Evolutionary conservation across 2,797 vertebrate genomes (phyloP).

Genomic region (Parambassis ranga): DNA sequence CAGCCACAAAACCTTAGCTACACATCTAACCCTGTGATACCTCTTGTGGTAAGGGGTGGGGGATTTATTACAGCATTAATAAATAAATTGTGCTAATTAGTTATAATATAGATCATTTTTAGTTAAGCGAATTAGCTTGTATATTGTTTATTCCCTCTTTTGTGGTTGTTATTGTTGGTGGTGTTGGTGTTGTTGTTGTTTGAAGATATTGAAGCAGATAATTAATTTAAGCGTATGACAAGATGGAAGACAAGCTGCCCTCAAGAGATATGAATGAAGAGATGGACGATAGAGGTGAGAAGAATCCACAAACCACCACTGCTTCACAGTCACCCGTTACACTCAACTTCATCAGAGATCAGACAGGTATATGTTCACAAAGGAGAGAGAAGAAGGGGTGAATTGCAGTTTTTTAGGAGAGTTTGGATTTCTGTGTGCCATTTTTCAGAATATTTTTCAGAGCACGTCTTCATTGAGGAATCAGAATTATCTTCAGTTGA

Average conservation of each 20-base stretch:
- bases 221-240: constrained; percentile 27
- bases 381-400: background rate
- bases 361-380: constrained; percentile 40
- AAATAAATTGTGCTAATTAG: background rate
- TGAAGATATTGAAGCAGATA: background rate
- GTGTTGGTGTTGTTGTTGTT: background rate
- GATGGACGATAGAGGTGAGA: background rate
- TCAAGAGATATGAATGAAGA: constrained; percentile 10
- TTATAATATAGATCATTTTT: background rate
- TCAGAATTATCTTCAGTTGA: constrained; percentile 36
- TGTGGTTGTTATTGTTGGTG: background rate
- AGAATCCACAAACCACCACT: background rate
- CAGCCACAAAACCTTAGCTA: constrained; percentile 27
- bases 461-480: constrained; percentile 30
- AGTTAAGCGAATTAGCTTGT: background rate
- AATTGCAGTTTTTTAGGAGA: background rate
- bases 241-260: constrained; percentile 57
- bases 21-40: constrained; percentile 2
- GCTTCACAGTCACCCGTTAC: background rate
- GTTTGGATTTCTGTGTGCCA: background rate
- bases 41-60: too few relatives aligned
- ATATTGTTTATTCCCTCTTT: background rate
- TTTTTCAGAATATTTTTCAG: constrained; percentile 32
- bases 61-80: background rate
- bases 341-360: background rate